A percentile compares a stretch with the other conserved stretches of the same genome.
Evolutionary conservation across 2,888 invertebrate genomes (phyloP).

Genomic region (Xylota sylvarum): DNA sequence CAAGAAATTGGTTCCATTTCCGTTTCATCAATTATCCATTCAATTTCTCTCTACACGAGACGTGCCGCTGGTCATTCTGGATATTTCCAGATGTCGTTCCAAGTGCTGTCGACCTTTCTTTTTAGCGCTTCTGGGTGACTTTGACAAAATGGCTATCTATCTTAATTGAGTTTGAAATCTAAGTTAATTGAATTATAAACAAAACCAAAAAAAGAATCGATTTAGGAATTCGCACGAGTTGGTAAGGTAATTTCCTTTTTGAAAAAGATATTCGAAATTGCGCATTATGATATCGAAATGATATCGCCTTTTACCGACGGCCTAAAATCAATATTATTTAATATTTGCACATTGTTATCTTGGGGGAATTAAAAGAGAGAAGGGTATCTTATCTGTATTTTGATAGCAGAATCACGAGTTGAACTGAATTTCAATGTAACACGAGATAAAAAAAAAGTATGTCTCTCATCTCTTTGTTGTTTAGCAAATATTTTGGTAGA

Average conservation of each 20-base stretch:
- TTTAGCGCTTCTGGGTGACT: conserved; percentile 4
- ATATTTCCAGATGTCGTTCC: conserved; percentile 6
- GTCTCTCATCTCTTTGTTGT: neutral
- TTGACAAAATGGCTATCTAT: neutral
- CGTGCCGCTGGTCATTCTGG: conserved; percentile 6
- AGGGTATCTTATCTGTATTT: conserved; percentile 29
- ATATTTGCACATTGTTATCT: conserved; percentile 26
- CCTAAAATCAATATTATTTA: conserved; percentile 25
- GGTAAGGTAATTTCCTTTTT: neutral
- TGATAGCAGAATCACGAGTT: conserved; percentile 26
- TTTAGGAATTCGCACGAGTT: neutral
- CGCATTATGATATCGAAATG: conserved; percentile 5
- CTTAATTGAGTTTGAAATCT: conserved; percentile 11
- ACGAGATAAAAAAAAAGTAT: conserved; percentile 7
- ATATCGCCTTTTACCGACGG: neutral
- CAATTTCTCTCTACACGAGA: neutral
- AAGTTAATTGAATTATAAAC: conserved; percentile 19
- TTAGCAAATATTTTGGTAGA: neutral
- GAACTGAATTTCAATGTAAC: neutral
- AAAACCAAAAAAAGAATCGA: neutral
- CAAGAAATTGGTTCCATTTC: neutral
- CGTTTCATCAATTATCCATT: neutral
- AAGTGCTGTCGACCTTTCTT: conserved; percentile 18
- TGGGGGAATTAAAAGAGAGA: neutral
- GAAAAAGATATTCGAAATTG: neutral